Evolutionary conservation across 92 coral and sea anemone species (phyloP), one percentile per base, ranked within the genome.

Genomic region (Diadumene lineata): DNA sequence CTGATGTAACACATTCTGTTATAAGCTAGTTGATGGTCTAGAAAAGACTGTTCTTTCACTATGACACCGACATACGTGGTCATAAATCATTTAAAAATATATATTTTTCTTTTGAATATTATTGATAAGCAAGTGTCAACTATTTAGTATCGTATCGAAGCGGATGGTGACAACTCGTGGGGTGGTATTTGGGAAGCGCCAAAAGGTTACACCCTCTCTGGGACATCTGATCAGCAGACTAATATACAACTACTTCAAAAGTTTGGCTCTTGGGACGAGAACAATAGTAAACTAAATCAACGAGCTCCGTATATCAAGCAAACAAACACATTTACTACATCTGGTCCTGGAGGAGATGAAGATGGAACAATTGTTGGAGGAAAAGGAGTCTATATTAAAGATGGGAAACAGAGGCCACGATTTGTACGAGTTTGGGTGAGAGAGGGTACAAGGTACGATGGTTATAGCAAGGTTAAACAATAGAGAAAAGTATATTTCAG

Each of bases 161-260:
- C 85, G 2, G 85, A 80, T 53, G 73, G 85, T 10, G 33, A 72
- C 17, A 56, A 72, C 19, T 46, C 22, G 43, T 80, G 85, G 79
- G 85, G 85, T 0, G 85, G 85, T 13, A 80, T 80, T n/a, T 80
- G 85, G 85, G 78, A 38, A 29, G 79, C 85, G 31, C 43, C 61
- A 15, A 22, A 30, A 10, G 85, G 68, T 1, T 43, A 44, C 46
- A 60, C 79, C 0, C 56, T 80, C 11, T 18, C 64, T 31, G 58
- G 73, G 11, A 58, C 79, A 4, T 73, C 79, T 17, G 56, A 21
- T 16, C 30, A 80, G 11, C 77, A 79, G 16, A 72, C 79, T 1
- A 51, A 56, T 11, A 73, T 73, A 29, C 64, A 66, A 43, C 30
- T 80, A 25, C 79, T 73, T 1, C 66, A 51, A 61, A 80, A 72